Percentiles rank a stretch among this genome's conserved stretches.
These are phyloP conservation scores for Gymnothorax reevesii DNA, from an alignment of 2,797 vertebrate genomes.

Conservation along the genomic window DNA sequence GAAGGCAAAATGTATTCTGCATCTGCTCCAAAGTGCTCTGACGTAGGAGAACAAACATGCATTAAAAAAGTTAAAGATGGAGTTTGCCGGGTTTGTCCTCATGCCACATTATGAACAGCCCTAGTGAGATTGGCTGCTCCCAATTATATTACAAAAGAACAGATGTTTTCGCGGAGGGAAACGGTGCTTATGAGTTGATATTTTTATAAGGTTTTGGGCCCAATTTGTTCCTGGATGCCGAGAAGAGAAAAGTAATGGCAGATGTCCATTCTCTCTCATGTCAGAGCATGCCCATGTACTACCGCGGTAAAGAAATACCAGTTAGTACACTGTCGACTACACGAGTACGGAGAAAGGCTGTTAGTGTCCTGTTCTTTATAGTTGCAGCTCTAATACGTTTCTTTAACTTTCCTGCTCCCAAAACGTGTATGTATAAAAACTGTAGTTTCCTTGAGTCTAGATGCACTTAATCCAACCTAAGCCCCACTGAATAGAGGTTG, in stretches of 20 bases:
- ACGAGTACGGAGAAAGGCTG: background rate
- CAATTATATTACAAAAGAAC: constrained; percentile 13
- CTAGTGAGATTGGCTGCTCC: constrained; percentile 10
- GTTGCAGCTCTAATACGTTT: background rate
- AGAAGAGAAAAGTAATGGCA: constrained; percentile 19
- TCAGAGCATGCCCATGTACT: background rate
- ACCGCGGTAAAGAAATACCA: background rate
- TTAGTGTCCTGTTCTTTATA: background rate
- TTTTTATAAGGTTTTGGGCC: background rate
- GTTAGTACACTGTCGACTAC: background rate
- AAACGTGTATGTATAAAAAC: constrained; percentile 8
- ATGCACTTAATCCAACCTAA: background rate
- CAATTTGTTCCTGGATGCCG: constrained; percentile 4
- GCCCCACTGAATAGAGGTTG: background rate
- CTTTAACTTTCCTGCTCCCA: background rate
- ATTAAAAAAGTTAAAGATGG: background rate
- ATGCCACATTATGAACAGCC: background rate
- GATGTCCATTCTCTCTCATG: constrained; percentile 8
- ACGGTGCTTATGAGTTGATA: constrained; percentile 17
- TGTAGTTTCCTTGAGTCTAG: background rate
- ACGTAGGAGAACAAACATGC: background rate
- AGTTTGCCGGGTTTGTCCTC: background rate
- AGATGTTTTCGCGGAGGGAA: constrained; percentile 20
- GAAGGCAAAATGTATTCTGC: constrained; percentile 16
- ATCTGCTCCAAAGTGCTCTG: constrained; percentile 16